Base-by-base conservation (phyloP, 2,888 invertebrate species). In the Lysandra bellargus region DNA sequence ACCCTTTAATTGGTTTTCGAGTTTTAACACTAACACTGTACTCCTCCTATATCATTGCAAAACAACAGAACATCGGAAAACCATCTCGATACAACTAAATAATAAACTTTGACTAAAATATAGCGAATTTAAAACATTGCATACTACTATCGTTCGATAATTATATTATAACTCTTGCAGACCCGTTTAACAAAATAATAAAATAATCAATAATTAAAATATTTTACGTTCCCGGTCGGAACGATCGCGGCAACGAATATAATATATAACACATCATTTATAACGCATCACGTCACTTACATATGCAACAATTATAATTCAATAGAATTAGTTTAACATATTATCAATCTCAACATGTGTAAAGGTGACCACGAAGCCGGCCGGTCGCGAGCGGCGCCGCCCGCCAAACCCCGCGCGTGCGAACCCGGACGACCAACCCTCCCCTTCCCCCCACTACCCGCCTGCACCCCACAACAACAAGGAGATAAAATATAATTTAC, bases 1-100 rank as follows among this genome's bases (percentile, higher is more conserved):
- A 94, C 93, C 92, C 92, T 93, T 92, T 88, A 92, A 94, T 94
- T 93, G 94, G 93, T 93, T 94, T 90, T 92, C 92, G 92, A 93
- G 92, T 89, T 91, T 92, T 89, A 88, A 93, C 93, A 92, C 93
- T 93, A 94, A 92, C 90, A 93, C 92, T 92, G 89, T 91, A 90
- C 91, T 90, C 89, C 90, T 88, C 85, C 90, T 90, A 90, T 89
- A 91, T 89, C 91, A 92, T 93, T 91, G 92, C 92, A 93, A 93
- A 93, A 91, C 89, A 92, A 93, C 92, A 91, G 88, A 90, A 90
- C 87, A 90, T 91, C 90, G 90, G 82, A 85, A 91, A 92, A 90
- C 88, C 90, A 90, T 90, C 87, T 89, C 84, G 89, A 86, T 89
- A 91, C 86, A 89, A 90, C 90, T 90, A 93, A 92, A 85, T 82